Conservation (phyloP, 1,140 invertebrate species). For the Micrasema longulum region DNA sequence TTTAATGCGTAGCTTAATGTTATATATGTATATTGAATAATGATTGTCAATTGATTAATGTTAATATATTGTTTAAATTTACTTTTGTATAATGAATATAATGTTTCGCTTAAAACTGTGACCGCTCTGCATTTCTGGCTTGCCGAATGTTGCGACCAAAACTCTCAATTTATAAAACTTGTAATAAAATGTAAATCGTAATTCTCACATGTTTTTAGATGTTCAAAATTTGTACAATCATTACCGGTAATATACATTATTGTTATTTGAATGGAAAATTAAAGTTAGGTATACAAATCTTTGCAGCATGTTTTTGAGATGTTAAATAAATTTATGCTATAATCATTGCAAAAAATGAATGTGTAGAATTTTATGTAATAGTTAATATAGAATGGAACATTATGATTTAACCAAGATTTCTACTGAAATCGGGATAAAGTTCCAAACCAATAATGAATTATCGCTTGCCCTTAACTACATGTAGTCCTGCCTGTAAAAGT, state of each 20-base stretch:
- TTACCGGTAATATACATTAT: conserved; percentile 53
- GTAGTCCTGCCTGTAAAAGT: conserved; percentile 3
- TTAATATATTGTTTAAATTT: conserved; percentile 31
- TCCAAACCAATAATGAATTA: conserved; percentile 7
- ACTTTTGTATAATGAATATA: conserved; percentile 32
- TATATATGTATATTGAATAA: conserved; percentile 24
- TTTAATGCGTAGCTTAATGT: conserved; percentile 30
- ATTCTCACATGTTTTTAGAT: conserved; percentile 51
- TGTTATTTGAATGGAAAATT: conserved; percentile 48
- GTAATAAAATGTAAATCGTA: conserved; percentile 45
- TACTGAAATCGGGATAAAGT: neutral
- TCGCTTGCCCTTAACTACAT: conserved; percentile 10
- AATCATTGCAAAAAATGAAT: conserved; percentile 45
- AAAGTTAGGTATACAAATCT: conserved; percentile 48
- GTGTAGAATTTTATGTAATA: conserved; percentile 52
- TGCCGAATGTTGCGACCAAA: conserved; percentile 49
- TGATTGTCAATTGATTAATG: conserved; percentile 42
- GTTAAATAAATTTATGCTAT: conserved; percentile 46
- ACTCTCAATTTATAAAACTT: conserved; percentile 51
- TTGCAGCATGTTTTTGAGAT: conserved; percentile 46
- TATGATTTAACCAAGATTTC: conserved; percentile 4
- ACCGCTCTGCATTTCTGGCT: conserved; percentile 44
- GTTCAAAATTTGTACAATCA: conserved; percentile 55
- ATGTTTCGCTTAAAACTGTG: conserved; percentile 26
- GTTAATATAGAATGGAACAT: conserved; percentile 22